phyloP scores from a whole-genome alignment of 2,113 vertebrate species.

The Austrofundulus limnaeus region DNA sequence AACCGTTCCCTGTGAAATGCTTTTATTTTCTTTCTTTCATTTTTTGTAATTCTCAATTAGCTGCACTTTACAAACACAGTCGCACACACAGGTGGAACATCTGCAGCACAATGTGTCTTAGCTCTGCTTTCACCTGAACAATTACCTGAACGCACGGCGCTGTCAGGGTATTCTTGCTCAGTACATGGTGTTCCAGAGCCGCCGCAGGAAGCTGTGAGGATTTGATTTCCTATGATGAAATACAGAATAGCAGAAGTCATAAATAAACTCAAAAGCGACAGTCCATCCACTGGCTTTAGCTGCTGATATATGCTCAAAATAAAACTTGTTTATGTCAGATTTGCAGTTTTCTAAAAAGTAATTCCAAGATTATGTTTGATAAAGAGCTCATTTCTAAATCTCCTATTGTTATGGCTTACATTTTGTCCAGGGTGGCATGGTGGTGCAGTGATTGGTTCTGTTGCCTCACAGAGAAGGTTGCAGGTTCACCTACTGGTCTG shows the following conservation, averaged over 20 bases:
- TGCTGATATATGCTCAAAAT: background rate
- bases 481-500: too few species aligned
- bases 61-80: slow-evolving; percentile 25
- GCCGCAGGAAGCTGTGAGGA: slow-evolving; percentile 17
- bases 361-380: background rate
- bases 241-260: slow-evolving; percentile 5
- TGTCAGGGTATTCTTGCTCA: slow-evolving; percentile 35
- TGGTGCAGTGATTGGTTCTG: too few species aligned
- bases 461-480: too few species aligned
- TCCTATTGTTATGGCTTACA: too few species aligned
- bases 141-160: slow-evolving; percentile 31
- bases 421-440: too few species aligned
- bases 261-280: background rate
- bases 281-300: background rate
- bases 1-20: slow-evolving; percentile 55
- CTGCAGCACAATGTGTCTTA: slow-evolving; percentile 27
- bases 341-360: background rate
- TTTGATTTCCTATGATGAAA: slow-evolving; percentile 9
- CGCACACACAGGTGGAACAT: slow-evolving; percentile 27
- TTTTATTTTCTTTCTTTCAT: background rate
- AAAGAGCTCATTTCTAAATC: background rate
- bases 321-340: background rate
- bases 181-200: slow-evolving; percentile 26
- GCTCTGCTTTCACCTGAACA: slow-evolving; percentile 42
- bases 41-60: slow-evolving; percentile 39